These are phyloP conservation scores for Bombus breviceps DNA, from an alignment of 1,140 invertebrate genomes.

Conservation along the genomic window DNA sequence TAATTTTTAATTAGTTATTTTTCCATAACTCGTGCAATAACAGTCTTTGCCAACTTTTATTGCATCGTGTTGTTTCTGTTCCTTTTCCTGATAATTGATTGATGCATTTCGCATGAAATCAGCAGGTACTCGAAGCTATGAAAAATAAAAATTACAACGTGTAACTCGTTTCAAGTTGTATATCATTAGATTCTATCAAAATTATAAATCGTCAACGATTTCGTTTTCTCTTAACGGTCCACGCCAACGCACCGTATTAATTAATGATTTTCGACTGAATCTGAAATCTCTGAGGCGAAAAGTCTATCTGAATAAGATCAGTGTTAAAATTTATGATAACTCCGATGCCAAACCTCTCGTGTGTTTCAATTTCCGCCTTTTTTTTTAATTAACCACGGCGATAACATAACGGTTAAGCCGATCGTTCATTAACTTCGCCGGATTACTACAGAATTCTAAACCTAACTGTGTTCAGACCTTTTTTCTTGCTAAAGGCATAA, in stretches of 20 bases:
- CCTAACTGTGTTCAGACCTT: neutral
- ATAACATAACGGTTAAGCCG: neutral
- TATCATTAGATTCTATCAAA: neutral
- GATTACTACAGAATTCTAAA: constrained; percentile 5
- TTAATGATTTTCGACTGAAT: neutral
- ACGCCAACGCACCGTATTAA: neutral
- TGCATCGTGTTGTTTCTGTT: too few relatives aligned
- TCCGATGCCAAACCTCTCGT: neutral
- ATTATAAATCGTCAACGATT: neutral
- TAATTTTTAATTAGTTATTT: too few relatives aligned
- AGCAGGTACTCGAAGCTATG: too few relatives aligned
- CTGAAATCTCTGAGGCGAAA: neutral
- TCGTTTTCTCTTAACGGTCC: neutral
- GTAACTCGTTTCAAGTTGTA: too few relatives aligned
- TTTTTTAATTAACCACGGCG: constrained; percentile 1
- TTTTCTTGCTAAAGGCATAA: neutral
- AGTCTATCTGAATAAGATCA: neutral
- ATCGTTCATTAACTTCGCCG: constrained; percentile 11
- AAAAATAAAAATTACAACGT: too few relatives aligned
- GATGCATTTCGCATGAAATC: too few relatives aligned
- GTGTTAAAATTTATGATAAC: neutral
- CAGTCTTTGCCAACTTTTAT: too few relatives aligned
- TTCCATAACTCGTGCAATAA: too few relatives aligned
- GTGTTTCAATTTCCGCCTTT: neutral
- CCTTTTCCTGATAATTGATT: too few relatives aligned